Evolutionary conservation across 2,888 invertebrate species (phyloP).

Genomic region (Eledona agricola): DNA sequence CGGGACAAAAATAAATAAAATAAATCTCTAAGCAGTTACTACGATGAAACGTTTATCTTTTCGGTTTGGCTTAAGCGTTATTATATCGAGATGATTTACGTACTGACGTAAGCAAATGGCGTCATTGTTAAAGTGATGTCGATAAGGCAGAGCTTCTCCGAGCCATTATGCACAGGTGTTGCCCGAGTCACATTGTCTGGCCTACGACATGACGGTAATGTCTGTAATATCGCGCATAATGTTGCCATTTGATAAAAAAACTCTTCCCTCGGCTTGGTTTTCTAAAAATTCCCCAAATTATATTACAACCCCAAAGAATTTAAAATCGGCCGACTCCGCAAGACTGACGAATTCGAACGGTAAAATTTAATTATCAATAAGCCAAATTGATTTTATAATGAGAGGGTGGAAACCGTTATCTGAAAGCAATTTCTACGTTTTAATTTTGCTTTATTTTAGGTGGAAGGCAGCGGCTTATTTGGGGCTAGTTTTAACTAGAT

Average conservation of each 20-base stretch:
- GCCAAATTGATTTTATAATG: constrained; percentile 29
- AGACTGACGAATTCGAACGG: constrained; percentile 19
- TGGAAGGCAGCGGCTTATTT: no score
- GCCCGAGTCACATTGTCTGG: constrained; percentile 41
- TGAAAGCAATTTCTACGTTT: constrained; percentile 10
- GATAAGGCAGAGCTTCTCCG: constrained; percentile 38
- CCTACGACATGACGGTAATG: constrained; percentile 39
- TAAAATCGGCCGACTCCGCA: no score
- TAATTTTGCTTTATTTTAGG: no score
- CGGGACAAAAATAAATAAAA: no score
- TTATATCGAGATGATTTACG: constrained; percentile 4
- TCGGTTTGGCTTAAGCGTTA: constrained; percentile 7
- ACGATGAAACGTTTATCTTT: neutral
- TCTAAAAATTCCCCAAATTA: no score
- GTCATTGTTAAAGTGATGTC: constrained; percentile 27
- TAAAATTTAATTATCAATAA: constrained; percentile 28
- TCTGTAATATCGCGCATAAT: constrained; percentile 40
- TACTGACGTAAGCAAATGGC: constrained; percentile 13
- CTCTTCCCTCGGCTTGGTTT: constrained; percentile 10
- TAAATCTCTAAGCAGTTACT: no score
- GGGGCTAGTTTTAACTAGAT: constrained; percentile 20
- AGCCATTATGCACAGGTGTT: constrained; percentile 43
- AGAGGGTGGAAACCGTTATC: constrained; percentile 6
- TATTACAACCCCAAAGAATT: neutral
- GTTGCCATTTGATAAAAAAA: constrained; percentile 38